These are phyloP conservation scores for Erebia ligea DNA, from an alignment of 2,888 invertebrate species.

Conservation along the genomic window DNA sequence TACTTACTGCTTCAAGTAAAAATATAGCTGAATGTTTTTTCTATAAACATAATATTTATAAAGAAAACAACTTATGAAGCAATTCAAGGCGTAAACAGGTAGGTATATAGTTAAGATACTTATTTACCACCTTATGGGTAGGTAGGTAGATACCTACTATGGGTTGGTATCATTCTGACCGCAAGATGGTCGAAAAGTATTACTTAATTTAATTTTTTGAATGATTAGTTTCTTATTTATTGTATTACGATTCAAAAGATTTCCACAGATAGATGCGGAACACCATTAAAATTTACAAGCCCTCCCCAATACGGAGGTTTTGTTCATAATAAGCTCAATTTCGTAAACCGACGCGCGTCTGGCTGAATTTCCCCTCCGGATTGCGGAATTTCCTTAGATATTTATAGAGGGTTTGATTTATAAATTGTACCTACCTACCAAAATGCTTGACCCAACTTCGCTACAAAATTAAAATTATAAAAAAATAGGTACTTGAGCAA, in stretches of 20 bases:
- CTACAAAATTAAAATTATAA: background rate
- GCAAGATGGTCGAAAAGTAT: conserved; percentile 42
- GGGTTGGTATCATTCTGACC: background rate
- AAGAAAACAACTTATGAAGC: too few species aligned
- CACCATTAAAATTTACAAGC: conserved; percentile 34
- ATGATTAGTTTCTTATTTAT: background rate
- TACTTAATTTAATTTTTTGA: background rate
- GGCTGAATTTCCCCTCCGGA: conserved; percentile 31
- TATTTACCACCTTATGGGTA: too few species aligned
- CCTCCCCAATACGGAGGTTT: conserved; percentile 28
- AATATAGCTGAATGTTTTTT: too few species aligned
- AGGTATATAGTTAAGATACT: too few species aligned
- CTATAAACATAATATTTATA: too few species aligned
- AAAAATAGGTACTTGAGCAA: background rate
- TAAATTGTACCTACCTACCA: conserved; percentile 3
- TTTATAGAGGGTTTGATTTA: conserved; percentile 8
- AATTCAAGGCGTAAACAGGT: too few species aligned
- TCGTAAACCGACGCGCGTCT: conserved; percentile 36
- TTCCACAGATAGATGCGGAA: conserved; percentile 3
- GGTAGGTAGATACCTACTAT: background rate
- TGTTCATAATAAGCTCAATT: conserved; percentile 39
- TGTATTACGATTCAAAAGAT: background rate
- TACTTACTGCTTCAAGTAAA: too few species aligned
- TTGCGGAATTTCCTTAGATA: conserved; percentile 22
- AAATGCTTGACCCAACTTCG: background rate